A percentile compares a stretch with the other conserved stretches of the same genome.
These are phyloP conservation scores for Poeciliopsis gracilis DNA, from an alignment of 2,797 vertebrate genomes.

Conservation along the genomic window DNA sequence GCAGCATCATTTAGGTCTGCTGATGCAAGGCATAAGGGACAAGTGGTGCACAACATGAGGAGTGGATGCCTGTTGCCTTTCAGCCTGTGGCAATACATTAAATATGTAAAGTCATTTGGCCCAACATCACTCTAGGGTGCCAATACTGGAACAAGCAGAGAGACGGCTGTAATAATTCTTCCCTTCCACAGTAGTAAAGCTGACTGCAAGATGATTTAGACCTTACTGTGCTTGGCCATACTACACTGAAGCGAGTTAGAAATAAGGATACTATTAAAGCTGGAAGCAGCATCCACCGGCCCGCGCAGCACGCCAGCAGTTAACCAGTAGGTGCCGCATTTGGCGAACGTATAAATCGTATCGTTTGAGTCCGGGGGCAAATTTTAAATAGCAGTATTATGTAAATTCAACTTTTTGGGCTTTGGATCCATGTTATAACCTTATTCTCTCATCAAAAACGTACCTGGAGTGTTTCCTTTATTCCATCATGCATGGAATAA, in stretches of 20 bases:
- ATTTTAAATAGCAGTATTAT: background rate
- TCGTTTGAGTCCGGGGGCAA: background rate
- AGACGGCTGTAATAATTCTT: constrained; percentile 58
- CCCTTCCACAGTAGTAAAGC: constrained; percentile 51
- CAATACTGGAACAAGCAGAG: constrained; percentile 62
- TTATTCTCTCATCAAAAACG: background rate
- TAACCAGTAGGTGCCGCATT: background rate
- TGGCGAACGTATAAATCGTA: background rate
- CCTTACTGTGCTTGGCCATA: constrained; percentile 45
- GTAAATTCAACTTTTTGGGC: background rate
- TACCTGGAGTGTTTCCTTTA: background rate
- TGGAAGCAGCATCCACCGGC: background rate
- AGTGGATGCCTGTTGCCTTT: constrained; percentile 65
- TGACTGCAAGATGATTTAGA: constrained; percentile 52
- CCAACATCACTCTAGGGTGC: constrained; percentile 64
- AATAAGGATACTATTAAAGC: constrained; percentile 34
- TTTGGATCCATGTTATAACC: background rate
- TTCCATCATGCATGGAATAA: background rate
- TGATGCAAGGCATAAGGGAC: constrained; percentile 54
- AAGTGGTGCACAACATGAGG: constrained; percentile 38
- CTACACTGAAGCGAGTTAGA: constrained; percentile 42
- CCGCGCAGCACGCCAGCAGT: background rate
- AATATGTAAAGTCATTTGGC: constrained; percentile 77
- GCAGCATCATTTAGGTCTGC: constrained; percentile 59
- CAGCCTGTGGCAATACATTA: constrained; percentile 70